Evolutionary conservation across 2,888 invertebrate species (phyloP).

Genomic region (Megalurothrips usitatus): DNA sequence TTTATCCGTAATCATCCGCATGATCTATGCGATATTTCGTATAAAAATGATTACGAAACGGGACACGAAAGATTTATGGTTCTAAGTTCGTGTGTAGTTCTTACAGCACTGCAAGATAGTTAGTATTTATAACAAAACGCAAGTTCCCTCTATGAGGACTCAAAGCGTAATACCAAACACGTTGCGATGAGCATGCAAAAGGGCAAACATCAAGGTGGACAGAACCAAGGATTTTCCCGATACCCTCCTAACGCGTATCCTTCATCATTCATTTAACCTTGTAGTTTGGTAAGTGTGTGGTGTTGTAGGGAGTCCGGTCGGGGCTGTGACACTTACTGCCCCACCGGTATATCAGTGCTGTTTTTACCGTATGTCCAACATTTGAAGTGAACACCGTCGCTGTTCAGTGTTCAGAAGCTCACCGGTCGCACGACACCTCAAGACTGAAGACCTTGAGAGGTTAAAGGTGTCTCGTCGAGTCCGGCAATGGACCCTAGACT

Average conservation of each 20-base stretch:
- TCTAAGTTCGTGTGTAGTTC: constrained; percentile 27
- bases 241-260: constrained; percentile 22
- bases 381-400: background rate
- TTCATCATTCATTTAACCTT: constrained; percentile 27
- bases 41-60: constrained; percentile 30
- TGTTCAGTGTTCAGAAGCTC: constrained; percentile 16
- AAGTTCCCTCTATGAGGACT: constrained; percentile 41
- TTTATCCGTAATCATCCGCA: constrained; percentile 38
- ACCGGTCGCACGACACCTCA: background rate
- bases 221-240: constrained; percentile 22
- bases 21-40: constrained; percentile 32
- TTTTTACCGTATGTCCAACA: constrained; percentile 7
- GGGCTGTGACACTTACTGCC: constrained; percentile 17
- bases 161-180: constrained; percentile 39
- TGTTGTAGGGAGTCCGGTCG: background rate
- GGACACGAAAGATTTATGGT: constrained; percentile 28
- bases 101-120: constrained; percentile 24
- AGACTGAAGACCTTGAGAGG: constrained; percentile 19
- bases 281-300: constrained; percentile 24
- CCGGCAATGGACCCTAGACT: constrained; percentile 23
- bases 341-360: background rate
- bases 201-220: constrained; percentile 38
- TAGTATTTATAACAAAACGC: constrained; percentile 33
- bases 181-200: constrained; percentile 41
- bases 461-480: constrained; percentile 2